Conservation (phyloP, 2,888 invertebrate species). For the Saturnia pavonia region DNA sequence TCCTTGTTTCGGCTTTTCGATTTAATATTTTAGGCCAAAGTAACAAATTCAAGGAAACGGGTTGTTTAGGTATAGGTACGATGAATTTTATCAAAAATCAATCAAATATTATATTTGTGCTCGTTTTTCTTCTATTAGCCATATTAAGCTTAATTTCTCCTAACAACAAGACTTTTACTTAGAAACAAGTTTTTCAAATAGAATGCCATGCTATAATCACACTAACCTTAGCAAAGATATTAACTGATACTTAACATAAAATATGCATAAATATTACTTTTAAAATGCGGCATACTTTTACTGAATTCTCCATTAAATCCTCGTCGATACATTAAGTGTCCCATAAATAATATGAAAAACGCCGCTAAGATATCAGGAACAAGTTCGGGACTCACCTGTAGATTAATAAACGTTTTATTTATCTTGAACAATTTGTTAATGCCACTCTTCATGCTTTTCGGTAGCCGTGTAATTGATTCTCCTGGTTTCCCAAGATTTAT, state of each 20-base stretch:
- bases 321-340: slow-evolving; percentile 69
- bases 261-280: slow-evolving; percentile 50
- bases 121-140: neutral
- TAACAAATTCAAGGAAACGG: neutral
- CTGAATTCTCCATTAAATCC: slow-evolving; percentile 70
- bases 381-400: slow-evolving; percentile 60
- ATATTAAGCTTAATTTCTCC: neutral
- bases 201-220: neutral
- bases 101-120: neutral
- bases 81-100: neutral
- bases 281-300: slow-evolving; percentile 69
- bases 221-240: neutral
- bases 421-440: slow-evolving; percentile 80
- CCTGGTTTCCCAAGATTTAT: slow-evolving; percentile 77
- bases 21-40: neutral
- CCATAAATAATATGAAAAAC: slow-evolving; percentile 70
- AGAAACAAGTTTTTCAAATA: neutral
- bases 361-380: slow-evolving; percentile 59
- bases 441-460: slow-evolving; percentile 73
- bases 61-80: neutral
- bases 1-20: no score
- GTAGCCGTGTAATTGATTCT: slow-evolving; percentile 80
- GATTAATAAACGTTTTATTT: slow-evolving; percentile 76
- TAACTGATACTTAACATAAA: neutral
- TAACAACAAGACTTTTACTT: neutral